Evolutionary conservation across 2,797 vertebrate genomes (phyloP), one percentile per base, ranked within the genome.

Genomic region (Xenops minutus): DNA sequence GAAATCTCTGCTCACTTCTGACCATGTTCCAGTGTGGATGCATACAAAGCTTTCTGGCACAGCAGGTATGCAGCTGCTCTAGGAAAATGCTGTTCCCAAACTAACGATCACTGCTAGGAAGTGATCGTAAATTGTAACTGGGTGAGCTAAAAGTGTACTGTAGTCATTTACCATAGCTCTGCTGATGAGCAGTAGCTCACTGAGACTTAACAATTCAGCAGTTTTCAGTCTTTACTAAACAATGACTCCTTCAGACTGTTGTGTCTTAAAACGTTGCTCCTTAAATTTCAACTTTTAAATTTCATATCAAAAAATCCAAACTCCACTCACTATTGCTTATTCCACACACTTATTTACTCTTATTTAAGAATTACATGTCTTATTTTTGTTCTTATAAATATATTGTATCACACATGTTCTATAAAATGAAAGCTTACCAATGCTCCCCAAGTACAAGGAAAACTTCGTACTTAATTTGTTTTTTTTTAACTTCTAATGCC

Each of bases 81-180:
- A 81, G n/a, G 30, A 93, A 95, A 96, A 89, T 24, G n/a, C 59
- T 84, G 58, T 51, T 88, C 84, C 27, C 51, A 91, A 75, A 43
- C 66, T 86, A 87, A 92, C 62, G 83, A 85, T 58, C 44, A 55
- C 26, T 95, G 62, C 74, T 73, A 84, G 89, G 62, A 93, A 94
- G 46, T 58, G 74, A 86, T 0, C 72, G 49, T 68, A 88, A 93
- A 84, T 46, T 88, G 54, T 62, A 91, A 73, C 2, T 54, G 79
- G 48, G 55, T 62, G 69, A 93, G 66, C 62, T 86, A 36, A 29
- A 88, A 88, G 73, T 78, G 20, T 59, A 29, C 63, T 66, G 51
- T 46, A 90, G 58, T 55, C 54, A 91, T 69, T 93, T 92, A 88
- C 74, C 36, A 48, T 13, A 43, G 80, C 69, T 78, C 66, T 81